Evolutionary conservation across 2,888 invertebrate genomes (phyloP).

Genomic region (Drosophila mulleri): DNA sequence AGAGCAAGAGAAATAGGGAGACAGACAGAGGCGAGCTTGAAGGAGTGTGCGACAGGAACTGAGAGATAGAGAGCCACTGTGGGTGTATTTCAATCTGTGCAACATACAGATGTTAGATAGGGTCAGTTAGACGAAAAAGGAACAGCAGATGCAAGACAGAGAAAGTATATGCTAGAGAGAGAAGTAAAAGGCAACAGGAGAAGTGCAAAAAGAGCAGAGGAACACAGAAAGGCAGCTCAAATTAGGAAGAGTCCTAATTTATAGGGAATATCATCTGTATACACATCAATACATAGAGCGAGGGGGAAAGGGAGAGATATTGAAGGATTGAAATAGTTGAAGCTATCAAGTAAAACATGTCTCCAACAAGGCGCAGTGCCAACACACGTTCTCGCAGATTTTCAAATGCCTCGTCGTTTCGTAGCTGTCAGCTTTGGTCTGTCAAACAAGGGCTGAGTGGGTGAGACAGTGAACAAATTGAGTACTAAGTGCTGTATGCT

Average conservation of each 20-base stretch:
- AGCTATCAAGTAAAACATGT: not conserved
- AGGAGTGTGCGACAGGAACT: not conserved
- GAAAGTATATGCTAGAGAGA: not conserved
- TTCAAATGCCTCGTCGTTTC: not conserved
- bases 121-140: constrained; percentile 7
- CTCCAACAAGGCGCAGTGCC: not conserved
- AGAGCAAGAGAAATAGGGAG: too few species aligned
- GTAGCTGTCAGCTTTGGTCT: constrained; percentile 11
- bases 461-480: not conserved
- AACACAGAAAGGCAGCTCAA: not conserved
- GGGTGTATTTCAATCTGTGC: constrained; percentile 4
- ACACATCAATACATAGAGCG: not conserved
- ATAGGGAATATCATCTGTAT: not conserved
- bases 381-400: not conserved
- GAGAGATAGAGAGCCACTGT: constrained; percentile 1
- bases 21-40: too few species aligned
- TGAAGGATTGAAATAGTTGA: not conserved
- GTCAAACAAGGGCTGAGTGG: not conserved
- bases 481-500: constrained; percentile 1
- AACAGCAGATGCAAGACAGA: not conserved
- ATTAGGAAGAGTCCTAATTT: not conserved
- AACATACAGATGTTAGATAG: constrained; percentile 15
- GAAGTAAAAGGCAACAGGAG: not conserved
- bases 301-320: not conserved
- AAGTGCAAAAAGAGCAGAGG: not conserved